Conservation (phyloP, 2,888 invertebrate species). For the Cheilosia soror region DNA sequence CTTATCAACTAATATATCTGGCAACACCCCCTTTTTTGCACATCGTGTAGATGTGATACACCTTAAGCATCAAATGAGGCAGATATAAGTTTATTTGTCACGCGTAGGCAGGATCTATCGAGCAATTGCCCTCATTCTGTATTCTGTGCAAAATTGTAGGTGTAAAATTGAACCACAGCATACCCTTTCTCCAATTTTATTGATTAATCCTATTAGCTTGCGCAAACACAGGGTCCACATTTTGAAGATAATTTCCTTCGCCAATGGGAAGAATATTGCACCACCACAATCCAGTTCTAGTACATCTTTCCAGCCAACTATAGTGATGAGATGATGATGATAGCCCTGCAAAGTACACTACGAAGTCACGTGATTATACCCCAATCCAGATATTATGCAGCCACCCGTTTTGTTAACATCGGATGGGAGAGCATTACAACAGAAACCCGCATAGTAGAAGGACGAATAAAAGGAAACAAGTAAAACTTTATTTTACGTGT, state of each 20-base stretch:
- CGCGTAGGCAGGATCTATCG: conserved; percentile 18
- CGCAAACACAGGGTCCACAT: conserved; percentile 32
- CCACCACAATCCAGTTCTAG: neutral
- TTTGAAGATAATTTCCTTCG: conserved; percentile 23
- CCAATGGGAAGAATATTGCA: conserved; percentile 2
- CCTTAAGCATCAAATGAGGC: conserved; percentile 42
- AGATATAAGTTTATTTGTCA: conserved; percentile 46
- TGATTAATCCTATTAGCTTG: conserved; percentile 48
- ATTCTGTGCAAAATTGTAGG: neutral
- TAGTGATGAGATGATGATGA: conserved; percentile 3
- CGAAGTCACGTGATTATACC: conserved; percentile 45
- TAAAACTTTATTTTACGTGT: conserved; percentile 26
- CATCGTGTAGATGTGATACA: conserved; percentile 7
- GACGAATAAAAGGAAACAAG: neutral
- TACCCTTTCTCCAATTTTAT: conserved; percentile 25
- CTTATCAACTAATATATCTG: neutral
- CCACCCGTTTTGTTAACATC: neutral
- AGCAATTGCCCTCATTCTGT: neutral
- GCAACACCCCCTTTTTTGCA: conserved; percentile 11
- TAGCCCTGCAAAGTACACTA: conserved; percentile 15
- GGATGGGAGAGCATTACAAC: neutral
- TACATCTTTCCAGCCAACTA: neutral
- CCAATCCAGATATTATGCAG: too few species aligned
- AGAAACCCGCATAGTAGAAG: neutral
- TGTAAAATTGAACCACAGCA: neutral